Conservation (phyloP, 2,113 vertebrate genomes). For the Alectura lathami region DNA sequence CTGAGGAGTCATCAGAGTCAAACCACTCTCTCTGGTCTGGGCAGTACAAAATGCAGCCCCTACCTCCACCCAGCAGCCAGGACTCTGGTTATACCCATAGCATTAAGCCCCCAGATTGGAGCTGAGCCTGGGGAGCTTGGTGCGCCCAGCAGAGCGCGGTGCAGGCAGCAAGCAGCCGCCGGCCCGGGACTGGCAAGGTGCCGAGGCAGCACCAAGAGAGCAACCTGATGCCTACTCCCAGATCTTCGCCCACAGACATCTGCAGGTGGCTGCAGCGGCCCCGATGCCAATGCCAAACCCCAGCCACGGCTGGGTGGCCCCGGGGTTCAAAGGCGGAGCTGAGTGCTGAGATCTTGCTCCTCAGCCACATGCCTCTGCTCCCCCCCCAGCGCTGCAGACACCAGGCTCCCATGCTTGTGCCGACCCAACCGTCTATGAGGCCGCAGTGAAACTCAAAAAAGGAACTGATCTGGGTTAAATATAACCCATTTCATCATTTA, state of each 20-base stretch:
- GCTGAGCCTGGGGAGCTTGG: background rate
- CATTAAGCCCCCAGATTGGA: background rate
- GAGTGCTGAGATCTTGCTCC: background rate
- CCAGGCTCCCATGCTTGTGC: background rate
- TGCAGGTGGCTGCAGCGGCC: rapidly evolving
- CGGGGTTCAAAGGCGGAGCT: background rate
- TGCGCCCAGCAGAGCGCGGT: background rate
- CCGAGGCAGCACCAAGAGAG: background rate
- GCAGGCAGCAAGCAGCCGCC: background rate
- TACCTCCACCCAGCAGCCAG: background rate
- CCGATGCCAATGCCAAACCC: rapidly evolving
- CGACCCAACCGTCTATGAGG: background rate
- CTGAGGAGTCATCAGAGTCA: background rate
- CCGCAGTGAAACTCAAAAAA: background rate
- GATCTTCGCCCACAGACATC: too few relatives aligned
- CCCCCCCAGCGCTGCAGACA: background rate
- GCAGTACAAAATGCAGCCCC: background rate
- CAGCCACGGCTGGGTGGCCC: background rate
- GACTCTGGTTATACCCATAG: background rate
- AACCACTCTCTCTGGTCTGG: background rate
- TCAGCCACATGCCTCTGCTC: background rate
- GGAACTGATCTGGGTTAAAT: slow-evolving; percentile 2
- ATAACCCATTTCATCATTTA: background rate
- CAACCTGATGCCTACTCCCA: background rate
- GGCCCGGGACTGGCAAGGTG: background rate